phyloP scores from a whole-genome alignment of 2,113 vertebrate species.

The Toxotes jaculatrix region DNA sequence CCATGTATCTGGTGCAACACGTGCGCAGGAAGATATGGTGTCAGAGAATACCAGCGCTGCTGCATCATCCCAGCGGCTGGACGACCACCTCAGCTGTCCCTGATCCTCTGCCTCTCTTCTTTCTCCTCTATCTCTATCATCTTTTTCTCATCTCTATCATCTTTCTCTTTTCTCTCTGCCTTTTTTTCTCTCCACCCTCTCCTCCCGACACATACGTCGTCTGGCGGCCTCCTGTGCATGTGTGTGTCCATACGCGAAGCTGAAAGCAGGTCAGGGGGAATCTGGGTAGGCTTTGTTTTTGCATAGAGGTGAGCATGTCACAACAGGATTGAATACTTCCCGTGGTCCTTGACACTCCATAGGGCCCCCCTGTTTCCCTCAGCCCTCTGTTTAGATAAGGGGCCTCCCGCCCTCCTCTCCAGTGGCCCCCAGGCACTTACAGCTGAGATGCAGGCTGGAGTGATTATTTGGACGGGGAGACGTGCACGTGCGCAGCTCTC shows the following conservation, averaged over 20 bases:
- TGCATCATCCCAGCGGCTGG: constrained; percentile 40
- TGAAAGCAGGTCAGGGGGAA: constrained; percentile 45
- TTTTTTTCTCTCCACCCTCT: neutral
- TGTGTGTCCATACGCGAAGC: constrained; percentile 38
- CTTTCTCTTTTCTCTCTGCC: neutral
- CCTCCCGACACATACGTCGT: neutral
- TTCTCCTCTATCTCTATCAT: neutral
- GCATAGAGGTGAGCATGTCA: constrained; percentile 69
- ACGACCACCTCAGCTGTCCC: constrained; percentile 29
- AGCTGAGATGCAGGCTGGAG: constrained; percentile 75
- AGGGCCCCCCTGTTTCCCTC: constrained; percentile 38
- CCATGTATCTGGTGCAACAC: constrained; percentile 72
- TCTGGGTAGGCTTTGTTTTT: constrained; percentile 54
- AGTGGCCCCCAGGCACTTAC: constrained; percentile 66
- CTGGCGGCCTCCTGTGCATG: constrained; percentile 15
- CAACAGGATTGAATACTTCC: constrained; percentile 80
- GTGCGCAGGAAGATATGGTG: constrained; percentile 59
- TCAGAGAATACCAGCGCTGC: constrained; percentile 60
- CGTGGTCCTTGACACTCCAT: constrained; percentile 65
- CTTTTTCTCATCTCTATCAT: neutral
- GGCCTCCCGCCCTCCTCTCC: constrained; percentile 50
- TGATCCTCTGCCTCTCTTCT: constrained; percentile 13
- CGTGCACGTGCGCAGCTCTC: constrained; percentile 56
- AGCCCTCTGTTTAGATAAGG: constrained; percentile 72
- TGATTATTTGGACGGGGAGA: constrained; percentile 72